Percentiles rank a stretch among this genome's conserved stretches.
phyloP scores from a whole-genome alignment of 2,797 vertebrate species.

The Tauraco hartlaubi region DNA sequence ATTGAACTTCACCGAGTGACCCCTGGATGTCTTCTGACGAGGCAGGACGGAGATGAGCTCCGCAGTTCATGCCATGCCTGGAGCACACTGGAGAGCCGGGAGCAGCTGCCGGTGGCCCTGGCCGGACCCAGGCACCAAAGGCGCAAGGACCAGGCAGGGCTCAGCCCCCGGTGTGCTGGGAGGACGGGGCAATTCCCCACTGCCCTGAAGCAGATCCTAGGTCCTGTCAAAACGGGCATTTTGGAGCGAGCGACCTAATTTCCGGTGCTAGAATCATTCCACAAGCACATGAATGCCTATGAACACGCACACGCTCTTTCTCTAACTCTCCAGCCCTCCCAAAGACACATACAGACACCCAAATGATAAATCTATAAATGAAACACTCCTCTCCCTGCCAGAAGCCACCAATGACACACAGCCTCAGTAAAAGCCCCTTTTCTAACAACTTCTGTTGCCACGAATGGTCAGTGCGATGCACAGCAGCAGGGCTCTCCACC shows the following conservation, averaged over 20 bases:
- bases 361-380: background rate
- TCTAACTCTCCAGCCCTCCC: background rate
- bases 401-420: background rate
- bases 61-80: accelerated
- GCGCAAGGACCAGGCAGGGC: background rate
- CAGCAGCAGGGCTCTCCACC: background rate
- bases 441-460: background rate
- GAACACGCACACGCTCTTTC: background rate
- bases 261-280: background rate
- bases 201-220: background rate
- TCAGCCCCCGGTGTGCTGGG: background rate
- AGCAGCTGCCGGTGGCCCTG: background rate
- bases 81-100: background rate
- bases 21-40: background rate
- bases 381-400: background rate
- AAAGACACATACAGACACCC: background rate
- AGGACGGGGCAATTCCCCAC: background rate
- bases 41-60: background rate
- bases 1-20: background rate
- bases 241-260: accelerated
- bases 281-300: accelerated
- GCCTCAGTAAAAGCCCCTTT: background rate
- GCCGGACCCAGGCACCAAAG: background rate
- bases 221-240: background rate
- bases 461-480: accelerated